Conservation (phyloP, 2,888 invertebrate species). For the Micropterix aruncella region DNA sequence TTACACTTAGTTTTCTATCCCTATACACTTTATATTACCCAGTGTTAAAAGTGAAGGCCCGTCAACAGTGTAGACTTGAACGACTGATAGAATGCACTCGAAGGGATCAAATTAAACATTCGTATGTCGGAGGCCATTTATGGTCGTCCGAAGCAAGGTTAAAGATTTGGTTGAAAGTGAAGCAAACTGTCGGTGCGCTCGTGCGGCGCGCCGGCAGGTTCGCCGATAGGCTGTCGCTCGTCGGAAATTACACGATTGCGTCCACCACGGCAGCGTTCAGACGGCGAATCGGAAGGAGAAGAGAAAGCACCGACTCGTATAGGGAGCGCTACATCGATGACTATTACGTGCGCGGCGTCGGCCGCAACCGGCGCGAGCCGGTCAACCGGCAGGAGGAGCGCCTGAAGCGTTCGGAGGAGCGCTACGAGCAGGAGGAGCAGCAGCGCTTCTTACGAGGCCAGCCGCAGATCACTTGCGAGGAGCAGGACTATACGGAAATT, state of each 20-base stretch:
- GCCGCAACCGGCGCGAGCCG: neutral
- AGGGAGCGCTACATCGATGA: neutral
- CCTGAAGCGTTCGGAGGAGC: neutral
- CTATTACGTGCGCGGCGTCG: neutral
- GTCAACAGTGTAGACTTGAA: neutral
- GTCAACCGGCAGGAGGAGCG: neutral
- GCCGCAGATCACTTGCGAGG: neutral
- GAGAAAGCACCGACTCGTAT: neutral
- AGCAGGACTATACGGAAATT: neutral
- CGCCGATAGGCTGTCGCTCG: no score
- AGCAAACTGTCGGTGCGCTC: no score
- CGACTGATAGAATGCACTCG: neutral
- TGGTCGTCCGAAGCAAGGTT: no score
- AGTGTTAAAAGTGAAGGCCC: neutral
- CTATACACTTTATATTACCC: neutral
- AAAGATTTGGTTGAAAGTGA: no score
- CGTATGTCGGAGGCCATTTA: no score
- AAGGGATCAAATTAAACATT: no score
- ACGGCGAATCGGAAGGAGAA: neutral
- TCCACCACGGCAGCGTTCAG: neutral
- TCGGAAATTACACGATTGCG: no score
- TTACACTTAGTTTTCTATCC: neutral
- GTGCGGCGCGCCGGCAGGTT: no score
- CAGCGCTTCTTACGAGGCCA: neutral
- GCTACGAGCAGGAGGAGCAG: neutral